phyloP scores from a whole-genome alignment of 2,888 invertebrate species.

The Escarpia spicata region DNA sequence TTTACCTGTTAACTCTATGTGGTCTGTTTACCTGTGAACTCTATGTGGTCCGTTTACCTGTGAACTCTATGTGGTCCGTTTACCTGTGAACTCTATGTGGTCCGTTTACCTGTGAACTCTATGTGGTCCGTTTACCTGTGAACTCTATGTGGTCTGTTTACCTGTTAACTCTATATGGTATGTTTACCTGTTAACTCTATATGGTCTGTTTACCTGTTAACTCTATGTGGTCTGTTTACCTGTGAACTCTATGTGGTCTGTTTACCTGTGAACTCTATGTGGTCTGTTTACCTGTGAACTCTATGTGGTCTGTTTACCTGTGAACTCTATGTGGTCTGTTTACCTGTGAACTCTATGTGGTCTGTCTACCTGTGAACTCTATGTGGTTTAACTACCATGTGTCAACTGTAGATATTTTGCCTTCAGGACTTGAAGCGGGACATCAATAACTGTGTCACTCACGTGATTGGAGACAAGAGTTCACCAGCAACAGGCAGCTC shows the following conservation, averaged over 20 bases:
- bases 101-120: neutral
- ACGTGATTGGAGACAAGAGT: conserved; percentile 76
- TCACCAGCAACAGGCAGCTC: neutral
- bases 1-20: neutral
- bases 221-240: neutral
- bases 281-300: neutral
- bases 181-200: neutral
- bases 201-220: too few relatives aligned
- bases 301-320: neutral
- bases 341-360: neutral
- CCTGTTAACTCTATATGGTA: neutral
- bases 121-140: neutral
- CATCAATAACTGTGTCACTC: conserved; percentile 87
- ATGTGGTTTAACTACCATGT: neutral
- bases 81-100: too few relatives aligned
- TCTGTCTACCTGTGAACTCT: too few relatives aligned
- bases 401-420: conserved; percentile 8
- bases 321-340: neutral
- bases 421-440: conserved; percentile 74
- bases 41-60: neutral
- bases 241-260: neutral
- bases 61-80: neutral
- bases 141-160: neutral
- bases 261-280: too few relatives aligned
- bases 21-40: too few relatives aligned